Base-by-base conservation (phyloP, 2,113 vertebrate genomes). In the Psettodes erumei region DNA sequence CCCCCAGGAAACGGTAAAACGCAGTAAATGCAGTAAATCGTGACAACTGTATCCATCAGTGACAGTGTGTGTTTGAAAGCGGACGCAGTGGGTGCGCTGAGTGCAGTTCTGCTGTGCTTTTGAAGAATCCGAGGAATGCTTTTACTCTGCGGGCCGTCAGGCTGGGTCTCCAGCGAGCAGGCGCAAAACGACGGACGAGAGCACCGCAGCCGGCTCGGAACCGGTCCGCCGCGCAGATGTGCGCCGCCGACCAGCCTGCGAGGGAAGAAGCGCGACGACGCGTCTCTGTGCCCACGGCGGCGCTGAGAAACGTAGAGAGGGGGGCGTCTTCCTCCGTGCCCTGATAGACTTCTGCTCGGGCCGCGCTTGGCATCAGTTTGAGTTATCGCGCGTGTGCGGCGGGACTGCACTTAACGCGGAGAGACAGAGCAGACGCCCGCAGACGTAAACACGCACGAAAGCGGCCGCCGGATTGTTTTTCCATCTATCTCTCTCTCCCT, bases 61-160 rank as follows among this genome's bases (percentile, higher is more conserved):
- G 74, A 74, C 64, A 50, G 28, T 42, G 51, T 2, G 18, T 47
- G 53, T 51, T 60, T 81, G 45, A 66, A 68, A 65, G 71, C 51
- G 53, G 63, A 60, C 28, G 2, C 74, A 71, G 82, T 62, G 16
- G 79, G 81, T 64, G 80, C 56, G 42, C 66, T 5, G 77, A 76
- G 66, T 47, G 42, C 82, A 81, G 85, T 83, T 86, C 81, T 84
- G 88, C 78, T 84, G 50, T 85, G 84, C 77, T 86, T 60, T 88
- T 85, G 70, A 85, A 85, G 88, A 91, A 92, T 93, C 83, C 21
- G 16, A 86, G 9, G 92, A 93, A 93, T 92, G 89, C 86, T 87
- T 88, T 87, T 83, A 85, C 92, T 85, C 91, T 78, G 86, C 89
- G 71, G 88, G 90, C 81, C 86, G 75, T 82, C 87, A 61, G 61